Conservation (phyloP, 2,113 vertebrate species). For the Connochaetes taurinus region DNA sequence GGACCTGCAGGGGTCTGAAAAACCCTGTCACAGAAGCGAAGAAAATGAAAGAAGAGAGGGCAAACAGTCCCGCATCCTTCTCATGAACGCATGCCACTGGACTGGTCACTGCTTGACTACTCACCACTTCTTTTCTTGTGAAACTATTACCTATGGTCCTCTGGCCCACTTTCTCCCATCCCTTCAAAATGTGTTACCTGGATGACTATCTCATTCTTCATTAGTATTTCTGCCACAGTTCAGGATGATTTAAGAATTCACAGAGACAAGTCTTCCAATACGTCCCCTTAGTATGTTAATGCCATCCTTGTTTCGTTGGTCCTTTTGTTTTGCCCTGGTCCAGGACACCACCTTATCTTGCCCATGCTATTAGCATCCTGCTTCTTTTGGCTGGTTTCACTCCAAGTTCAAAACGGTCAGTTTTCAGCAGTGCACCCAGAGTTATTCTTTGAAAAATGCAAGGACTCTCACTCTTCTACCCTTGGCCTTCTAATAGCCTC, state of each 20-base stretch:
- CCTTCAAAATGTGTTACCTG: background rate
- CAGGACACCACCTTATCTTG: background rate
- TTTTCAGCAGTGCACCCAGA: background rate
- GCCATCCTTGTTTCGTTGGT: fast-evolving
- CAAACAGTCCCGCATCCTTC: fast-evolving
- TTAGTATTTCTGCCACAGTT: too few relatives aligned
- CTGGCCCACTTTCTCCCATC: background rate
- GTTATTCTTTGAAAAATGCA: background rate
- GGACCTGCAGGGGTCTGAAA: too few relatives aligned
- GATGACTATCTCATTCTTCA: background rate
- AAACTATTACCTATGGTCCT: background rate
- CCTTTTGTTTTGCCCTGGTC: background rate
- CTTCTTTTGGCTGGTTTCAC: background rate
- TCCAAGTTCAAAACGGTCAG: background rate
- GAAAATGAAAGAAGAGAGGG: fast-evolving
- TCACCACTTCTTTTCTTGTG: fast-evolving
- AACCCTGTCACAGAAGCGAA: too few relatives aligned
- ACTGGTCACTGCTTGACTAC: fast-evolving
- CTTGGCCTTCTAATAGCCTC: background rate
- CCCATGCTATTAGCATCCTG: too few relatives aligned
- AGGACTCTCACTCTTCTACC: background rate
- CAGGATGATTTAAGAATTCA: background rate
- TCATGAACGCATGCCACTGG: fast-evolving
- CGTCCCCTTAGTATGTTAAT: too few relatives aligned
- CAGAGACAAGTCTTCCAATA: fast-evolving